Percentiles rank a stretch among this genome's conserved stretches.
phyloP scores from a whole-genome alignment of 2,797 vertebrate species.

The Limosa lapponica region DNA sequence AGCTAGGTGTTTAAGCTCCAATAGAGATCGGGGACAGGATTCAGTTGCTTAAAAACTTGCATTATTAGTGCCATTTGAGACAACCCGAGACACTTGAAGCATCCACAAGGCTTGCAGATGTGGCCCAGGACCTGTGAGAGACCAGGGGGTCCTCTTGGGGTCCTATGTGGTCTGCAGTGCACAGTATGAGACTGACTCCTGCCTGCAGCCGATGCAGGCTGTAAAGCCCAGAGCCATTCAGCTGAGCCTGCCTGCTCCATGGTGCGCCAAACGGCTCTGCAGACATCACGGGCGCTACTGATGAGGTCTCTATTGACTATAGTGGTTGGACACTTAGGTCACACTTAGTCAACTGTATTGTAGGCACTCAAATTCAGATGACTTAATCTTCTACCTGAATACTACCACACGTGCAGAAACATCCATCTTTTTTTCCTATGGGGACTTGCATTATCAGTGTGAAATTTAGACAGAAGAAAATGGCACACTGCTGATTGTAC shows the following conservation, averaged over 20 bases:
- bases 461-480: background rate
- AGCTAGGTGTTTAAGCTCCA: background rate
- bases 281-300: background rate
- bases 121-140: background rate
- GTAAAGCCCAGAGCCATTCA: background rate
- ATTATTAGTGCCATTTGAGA: background rate
- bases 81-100: background rate
- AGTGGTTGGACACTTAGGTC: background rate
- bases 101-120: background rate
- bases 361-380: background rate
- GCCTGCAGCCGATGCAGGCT: background rate
- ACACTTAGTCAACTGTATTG: background rate
- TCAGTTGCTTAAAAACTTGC: background rate
- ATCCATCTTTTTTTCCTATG: background rate
- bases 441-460: background rate
- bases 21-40: background rate
- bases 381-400: background rate
- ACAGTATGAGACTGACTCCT: background rate
- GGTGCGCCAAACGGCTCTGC: background rate
- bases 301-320: background rate
- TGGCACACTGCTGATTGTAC: background rate
- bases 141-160: background rate
- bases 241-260: accelerated
- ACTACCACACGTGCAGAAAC: accelerated
- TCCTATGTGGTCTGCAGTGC: background rate